Evolutionary conservation across 2,113 vertebrate genomes (phyloP).

Genomic region (Spea multiplicata): DNA sequence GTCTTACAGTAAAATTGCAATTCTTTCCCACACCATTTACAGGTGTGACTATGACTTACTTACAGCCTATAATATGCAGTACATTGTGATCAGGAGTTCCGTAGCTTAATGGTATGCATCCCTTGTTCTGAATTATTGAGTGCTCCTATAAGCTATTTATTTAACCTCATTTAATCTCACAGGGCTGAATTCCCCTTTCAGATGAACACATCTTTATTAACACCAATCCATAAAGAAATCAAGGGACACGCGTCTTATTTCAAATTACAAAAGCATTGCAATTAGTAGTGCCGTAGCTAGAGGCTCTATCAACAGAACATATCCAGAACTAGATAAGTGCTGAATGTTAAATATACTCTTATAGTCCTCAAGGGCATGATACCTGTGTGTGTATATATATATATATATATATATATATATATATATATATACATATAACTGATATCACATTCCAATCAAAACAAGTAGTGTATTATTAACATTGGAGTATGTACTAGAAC

Average conservation of each 20-base stretch:
- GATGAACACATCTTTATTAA: slow-evolving; percentile 44
- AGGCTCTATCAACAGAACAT: slow-evolving; percentile 24
- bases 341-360: slow-evolving; percentile 38
- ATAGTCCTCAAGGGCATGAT: neutral
- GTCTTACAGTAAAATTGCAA: too few species aligned
- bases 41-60: slow-evolving; percentile 39
- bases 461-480: slow-evolving; percentile 22
- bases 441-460: slow-evolving; percentile 25
- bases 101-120: slow-evolving; percentile 44
- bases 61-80: slow-evolving; percentile 41
- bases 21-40: neutral
- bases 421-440: neutral
- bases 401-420: neutral
- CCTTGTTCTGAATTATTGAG: slow-evolving; percentile 41
- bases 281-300: slow-evolving; percentile 21
- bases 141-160: slow-evolving; percentile 53
- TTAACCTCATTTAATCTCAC: slow-evolving; percentile 55
- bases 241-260: slow-evolving; percentile 44
- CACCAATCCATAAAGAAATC: slow-evolving; percentile 47
- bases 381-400: neutral
- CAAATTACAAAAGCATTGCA: slow-evolving; percentile 38
- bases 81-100: slow-evolving; percentile 46
- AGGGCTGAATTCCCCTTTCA: slow-evolving; percentile 51
- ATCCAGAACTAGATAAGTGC: slow-evolving; percentile 32
- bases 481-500: neutral